Conservation (phyloP, 1,140 invertebrate genomes). For the Anastatus disparis region DNA sequence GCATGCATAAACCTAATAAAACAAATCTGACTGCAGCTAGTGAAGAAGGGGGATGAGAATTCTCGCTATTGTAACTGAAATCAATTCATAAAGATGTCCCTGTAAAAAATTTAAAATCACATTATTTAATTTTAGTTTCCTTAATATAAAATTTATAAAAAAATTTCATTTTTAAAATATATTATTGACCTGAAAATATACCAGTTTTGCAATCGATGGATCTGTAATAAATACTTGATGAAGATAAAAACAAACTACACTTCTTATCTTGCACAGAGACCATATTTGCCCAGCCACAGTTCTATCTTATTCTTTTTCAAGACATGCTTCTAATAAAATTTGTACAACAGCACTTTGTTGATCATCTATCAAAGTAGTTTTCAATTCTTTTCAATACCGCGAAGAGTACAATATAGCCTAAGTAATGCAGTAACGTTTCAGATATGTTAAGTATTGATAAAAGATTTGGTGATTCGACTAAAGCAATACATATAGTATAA, state of each 20-base stretch:
- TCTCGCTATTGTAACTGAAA: too few species aligned
- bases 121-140: too few species aligned
- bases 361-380: constrained; percentile 87
- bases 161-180: too few species aligned
- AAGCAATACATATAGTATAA: constrained; percentile 93
- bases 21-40: constrained; percentile 93
- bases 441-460: constrained; percentile 84
- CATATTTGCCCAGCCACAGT: constrained; percentile 87
- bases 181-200: too few species aligned
- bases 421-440: constrained; percentile 88
- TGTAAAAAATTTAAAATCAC: too few species aligned
- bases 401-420: constrained; percentile 89
- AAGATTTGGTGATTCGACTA: constrained; percentile 89
- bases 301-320: constrained; percentile 92
- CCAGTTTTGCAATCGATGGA: constrained; percentile 93
- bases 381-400: constrained; percentile 93
- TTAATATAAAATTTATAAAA: too few species aligned
- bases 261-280: constrained; percentile 89
- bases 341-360: constrained; percentile 95
- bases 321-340: constrained; percentile 91
- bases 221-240: constrained; percentile 98
- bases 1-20: constrained; percentile 93
- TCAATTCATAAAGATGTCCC: too few species aligned
- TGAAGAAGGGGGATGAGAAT: constrained; percentile 89
- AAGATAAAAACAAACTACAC: constrained; percentile 93